Evolutionary conservation across 2,888 invertebrate genomes (phyloP), one percentile per base, ranked within the genome.

Genomic region (Morpho helenor): DNA sequence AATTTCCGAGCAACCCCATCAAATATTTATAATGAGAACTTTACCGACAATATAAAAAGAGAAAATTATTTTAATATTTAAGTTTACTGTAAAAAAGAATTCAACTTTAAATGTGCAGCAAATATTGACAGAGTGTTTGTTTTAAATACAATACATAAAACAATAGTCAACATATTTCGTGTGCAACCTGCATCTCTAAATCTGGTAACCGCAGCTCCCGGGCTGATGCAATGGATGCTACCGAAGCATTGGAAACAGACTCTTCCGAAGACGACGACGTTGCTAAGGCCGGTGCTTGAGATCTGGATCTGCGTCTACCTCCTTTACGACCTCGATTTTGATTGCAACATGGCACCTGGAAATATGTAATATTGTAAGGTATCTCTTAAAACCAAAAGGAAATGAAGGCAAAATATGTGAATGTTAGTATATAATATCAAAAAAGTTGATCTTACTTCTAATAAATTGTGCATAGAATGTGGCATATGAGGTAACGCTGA

Each of bases 381-480:
- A n/a, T n/a, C n/a, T n/a, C n/a, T n/a, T n/a, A n/a, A n/a, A n/a
- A n/a, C n/a, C n/a, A n/a, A n/a, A n/a, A n/a, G n/a, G n/a, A n/a
- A n/a, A n/a, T n/a, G n/a, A n/a, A n/a, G n/a, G n/a, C n/a, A n/a
- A n/a, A n/a, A n/a, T n/a, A n/a, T n/a, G n/a, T n/a, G n/a, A n/a
- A n/a, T n/a, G n/a, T n/a, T n/a, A n/a, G n/a, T n/a, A n/a, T n/a
- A n/a, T n/a, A n/a, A n/a, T n/a, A n/a, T n/a, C n/a, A n/a, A n/a
- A n/a, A 9, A 43, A 31, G 31, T 31, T 31, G 31, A 31, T 31
- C 54, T 76, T 68, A 94, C 92, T 82, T 94, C 94, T 59, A 94
- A 79, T 67, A 93, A 91, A 72, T 92, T 91, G 62, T 91, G 91
- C 83, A 92, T 87, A 0, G 91, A 88, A 69, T 91, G 90, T 47